These are phyloP conservation scores for Harpegnathos saltator DNA, from an alignment of 1,140 invertebrate genomes.

Conservation along the genomic window DNA sequence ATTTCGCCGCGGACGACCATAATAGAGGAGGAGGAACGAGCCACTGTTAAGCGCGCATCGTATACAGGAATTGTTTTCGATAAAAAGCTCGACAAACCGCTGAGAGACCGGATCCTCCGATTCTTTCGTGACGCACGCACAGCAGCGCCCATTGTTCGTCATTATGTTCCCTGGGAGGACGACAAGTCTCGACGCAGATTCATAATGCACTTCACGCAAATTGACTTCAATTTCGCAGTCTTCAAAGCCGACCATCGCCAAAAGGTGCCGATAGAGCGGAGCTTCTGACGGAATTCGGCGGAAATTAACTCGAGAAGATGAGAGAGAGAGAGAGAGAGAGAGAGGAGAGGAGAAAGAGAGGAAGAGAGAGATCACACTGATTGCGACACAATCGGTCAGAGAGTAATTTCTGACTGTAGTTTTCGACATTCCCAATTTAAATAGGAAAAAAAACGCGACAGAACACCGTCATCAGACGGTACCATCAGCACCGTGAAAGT, in stretches of 20 bases:
- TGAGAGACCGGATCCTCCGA: constrained; percentile 4
- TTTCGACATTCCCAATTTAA: no score
- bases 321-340: no score
- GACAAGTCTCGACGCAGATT: constrained; percentile 27
- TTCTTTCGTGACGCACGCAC: not conserved
- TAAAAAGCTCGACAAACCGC: constrained; percentile 25
- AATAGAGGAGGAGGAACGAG: constrained; percentile 11
- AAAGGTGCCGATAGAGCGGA: not conserved
- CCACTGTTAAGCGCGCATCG: not conserved
- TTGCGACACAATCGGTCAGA: no score
- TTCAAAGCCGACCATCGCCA: constrained; percentile 18
- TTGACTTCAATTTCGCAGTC: constrained; percentile 41
- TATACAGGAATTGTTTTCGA: constrained; percentile 30
- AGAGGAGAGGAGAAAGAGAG: no score
- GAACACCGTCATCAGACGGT: not conserved
- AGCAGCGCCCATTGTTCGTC: constrained; percentile 20
- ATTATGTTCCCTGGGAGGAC: constrained; percentile 5
- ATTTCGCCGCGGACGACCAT: constrained; percentile 9
- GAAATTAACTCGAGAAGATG: no score
- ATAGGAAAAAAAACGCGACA: not conserved
- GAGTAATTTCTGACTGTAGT: no score
- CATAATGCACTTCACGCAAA: constrained; percentile 44
- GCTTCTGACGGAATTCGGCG: not conserved
- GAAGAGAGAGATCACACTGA: no score
- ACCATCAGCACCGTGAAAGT: constrained; percentile 26